phyloP scores from a whole-genome alignment of 2,113 vertebrate species.

The Poicephalus meyeri region DNA sequence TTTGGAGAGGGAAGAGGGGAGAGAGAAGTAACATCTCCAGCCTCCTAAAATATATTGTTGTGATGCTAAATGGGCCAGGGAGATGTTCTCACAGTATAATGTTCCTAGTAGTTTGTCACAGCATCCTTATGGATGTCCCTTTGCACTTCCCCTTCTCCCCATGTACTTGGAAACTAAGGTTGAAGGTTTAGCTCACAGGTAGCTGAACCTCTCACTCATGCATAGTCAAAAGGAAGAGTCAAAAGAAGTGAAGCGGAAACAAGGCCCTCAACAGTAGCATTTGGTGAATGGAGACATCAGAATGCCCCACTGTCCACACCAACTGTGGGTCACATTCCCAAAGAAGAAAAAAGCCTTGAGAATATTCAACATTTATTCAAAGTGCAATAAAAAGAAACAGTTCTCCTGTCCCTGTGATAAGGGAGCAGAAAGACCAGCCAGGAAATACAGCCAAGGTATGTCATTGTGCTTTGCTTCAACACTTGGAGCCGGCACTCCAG shows the following conservation, averaged over 20 bases:
- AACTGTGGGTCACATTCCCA: not conserved
- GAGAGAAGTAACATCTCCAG: not conserved
- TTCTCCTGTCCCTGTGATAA: not conserved
- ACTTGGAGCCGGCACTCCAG: not conserved
- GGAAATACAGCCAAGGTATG: not conserved
- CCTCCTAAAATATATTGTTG: not conserved
- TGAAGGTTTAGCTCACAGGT: not conserved
- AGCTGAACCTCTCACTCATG: not conserved
- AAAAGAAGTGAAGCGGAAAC: not conserved
- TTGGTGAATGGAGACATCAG: not conserved
- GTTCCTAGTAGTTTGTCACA: not conserved
- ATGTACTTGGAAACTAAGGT: not conserved
- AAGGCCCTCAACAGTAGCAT: not conserved
- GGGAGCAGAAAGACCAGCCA: not conserved
- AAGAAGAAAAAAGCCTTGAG: not conserved
- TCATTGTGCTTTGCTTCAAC: not conserved
- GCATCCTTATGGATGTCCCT: not conserved
- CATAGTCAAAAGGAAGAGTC: not conserved
- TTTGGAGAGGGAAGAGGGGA: not conserved
- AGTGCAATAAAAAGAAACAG: slow-evolving; percentile 52
- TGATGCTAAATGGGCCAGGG: not conserved
- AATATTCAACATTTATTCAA: slow-evolving; percentile 47
- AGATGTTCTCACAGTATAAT: not conserved
- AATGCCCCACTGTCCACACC: not conserved
- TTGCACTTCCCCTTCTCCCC: not conserved